A percentile compares a stretch with the other conserved stretches of the same genome.
These are phyloP conservation scores for Sphaerophoria taeniata DNA, from an alignment of 2,888 invertebrate genomes.

Conservation along the genomic window DNA sequence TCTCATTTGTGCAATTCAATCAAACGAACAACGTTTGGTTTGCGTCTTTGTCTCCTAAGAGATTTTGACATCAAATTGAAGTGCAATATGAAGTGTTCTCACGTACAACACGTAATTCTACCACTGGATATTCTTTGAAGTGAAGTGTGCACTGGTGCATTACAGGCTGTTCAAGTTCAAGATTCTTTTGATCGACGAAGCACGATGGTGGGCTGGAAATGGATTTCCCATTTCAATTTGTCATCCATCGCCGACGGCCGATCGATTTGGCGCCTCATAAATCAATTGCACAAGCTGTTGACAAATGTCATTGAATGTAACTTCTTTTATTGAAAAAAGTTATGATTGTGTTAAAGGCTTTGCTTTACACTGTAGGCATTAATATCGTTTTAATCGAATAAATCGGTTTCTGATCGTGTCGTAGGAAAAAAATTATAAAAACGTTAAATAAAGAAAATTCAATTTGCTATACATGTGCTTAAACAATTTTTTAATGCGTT, in stretches of 20 bases:
- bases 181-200: too few species aligned
- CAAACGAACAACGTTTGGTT: not conserved
- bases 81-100: conserved; percentile 53
- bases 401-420: too few species aligned
- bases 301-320: conserved; percentile 4
- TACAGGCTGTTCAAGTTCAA: not conserved
- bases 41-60: conserved; percentile 24
- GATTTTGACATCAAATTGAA: conserved; percentile 39
- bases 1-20: conserved; percentile 57
- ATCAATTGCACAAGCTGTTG: conserved; percentile 29
- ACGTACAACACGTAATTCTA: conserved; percentile 42
- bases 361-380: too few species aligned
- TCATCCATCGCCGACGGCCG: conserved; percentile 6
- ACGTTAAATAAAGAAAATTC: too few species aligned
- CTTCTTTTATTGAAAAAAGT: too few species aligned
- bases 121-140: not conserved
- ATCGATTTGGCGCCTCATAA: conserved; percentile 67
- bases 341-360: too few species aligned
- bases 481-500: too few species aligned
- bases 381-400: too few species aligned
- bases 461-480: too few species aligned
- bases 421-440: conserved; percentile 1
- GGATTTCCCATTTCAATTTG: conserved; percentile 50
- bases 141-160: conserved; percentile 22
- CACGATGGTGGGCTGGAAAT: conserved; percentile 10